Evolutionary conservation across 2,797 vertebrate genomes (phyloP).

Genomic region (Thunnus albacares): DNA sequence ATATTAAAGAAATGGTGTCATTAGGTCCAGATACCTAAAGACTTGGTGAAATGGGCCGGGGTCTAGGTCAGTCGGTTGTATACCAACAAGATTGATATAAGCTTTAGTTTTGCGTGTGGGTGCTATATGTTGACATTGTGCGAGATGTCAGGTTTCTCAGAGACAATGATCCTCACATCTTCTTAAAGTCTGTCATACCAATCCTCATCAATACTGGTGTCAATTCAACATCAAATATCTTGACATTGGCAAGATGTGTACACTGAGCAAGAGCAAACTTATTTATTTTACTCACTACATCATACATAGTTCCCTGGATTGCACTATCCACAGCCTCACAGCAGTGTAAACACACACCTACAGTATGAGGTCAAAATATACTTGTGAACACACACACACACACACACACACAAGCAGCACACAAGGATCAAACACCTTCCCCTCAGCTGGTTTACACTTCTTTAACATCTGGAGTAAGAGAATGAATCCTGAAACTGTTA

Average conservation of each 20-base stretch:
- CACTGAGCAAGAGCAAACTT: conserved; percentile 19
- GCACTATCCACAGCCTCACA: conserved; percentile 7
- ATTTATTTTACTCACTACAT: not conserved
- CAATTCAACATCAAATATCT: conserved; percentile 11
- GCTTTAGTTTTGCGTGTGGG: conserved; percentile 1
- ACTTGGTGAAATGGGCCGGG: conserved; percentile 9
- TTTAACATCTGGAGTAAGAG: not conserved
- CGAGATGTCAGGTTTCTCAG: conserved; percentile 23
- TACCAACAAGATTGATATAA: conserved; percentile 12
- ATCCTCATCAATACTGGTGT: conserved; percentile 16
- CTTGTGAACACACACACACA: conserved; percentile 13
- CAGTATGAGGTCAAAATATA: conserved; percentile 56
- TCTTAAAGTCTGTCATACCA: not conserved
- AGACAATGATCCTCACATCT: conserved; percentile 27
- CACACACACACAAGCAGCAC: conserved; percentile 30
- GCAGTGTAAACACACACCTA: conserved; percentile 46
- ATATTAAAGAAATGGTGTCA: conserved; percentile 43
- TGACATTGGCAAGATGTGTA: not conserved
- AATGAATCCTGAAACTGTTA: not conserved
- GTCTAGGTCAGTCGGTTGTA: conserved; percentile 2
- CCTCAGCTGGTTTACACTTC: conserved; percentile 37
- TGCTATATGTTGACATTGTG: conserved; percentile 34
- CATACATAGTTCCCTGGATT: not conserved
- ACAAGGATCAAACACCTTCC: conserved; percentile 39
- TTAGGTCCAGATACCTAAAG: conserved; percentile 53